These are phyloP conservation scores for Phrynocephalus forsythii DNA, from an alignment of 2,797 vertebrate species.

Conservation along the genomic window DNA sequence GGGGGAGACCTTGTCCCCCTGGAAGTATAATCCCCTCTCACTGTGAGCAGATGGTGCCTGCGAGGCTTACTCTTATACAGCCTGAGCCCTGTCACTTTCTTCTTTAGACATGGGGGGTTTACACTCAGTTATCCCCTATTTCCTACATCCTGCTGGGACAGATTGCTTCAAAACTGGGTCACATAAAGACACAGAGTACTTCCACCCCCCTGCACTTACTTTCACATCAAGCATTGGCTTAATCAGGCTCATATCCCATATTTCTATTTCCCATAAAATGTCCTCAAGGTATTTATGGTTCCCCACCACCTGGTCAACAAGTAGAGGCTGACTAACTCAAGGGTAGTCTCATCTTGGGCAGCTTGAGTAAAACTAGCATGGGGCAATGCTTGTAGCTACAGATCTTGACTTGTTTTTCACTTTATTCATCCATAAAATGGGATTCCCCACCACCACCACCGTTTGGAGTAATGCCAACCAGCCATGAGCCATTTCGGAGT, in stretches of 20 bases:
- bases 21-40: constrained; percentile 18
- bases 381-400: background rate
- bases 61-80: constrained; percentile 3
- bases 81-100: constrained; percentile 16
- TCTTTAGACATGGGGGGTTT: background rate
- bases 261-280: background rate
- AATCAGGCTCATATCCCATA: background rate
- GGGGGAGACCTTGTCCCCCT: background rate
- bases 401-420: too few species aligned
- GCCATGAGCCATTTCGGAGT: background rate
- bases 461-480: background rate
- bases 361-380: background rate
- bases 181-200: background rate
- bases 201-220: background rate
- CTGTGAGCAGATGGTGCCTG: constrained; percentile 33
- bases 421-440: background rate
- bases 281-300: background rate
- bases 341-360: background rate
- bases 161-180: constrained; percentile 17
- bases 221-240: background rate
- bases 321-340: background rate
- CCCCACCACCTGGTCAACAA: background rate
- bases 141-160: background rate
- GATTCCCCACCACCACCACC: background rate
- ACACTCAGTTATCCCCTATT: background rate